phyloP scores from a whole-genome alignment of 2,797 vertebrate species.

The Atherinosoma microstoma region DNA sequence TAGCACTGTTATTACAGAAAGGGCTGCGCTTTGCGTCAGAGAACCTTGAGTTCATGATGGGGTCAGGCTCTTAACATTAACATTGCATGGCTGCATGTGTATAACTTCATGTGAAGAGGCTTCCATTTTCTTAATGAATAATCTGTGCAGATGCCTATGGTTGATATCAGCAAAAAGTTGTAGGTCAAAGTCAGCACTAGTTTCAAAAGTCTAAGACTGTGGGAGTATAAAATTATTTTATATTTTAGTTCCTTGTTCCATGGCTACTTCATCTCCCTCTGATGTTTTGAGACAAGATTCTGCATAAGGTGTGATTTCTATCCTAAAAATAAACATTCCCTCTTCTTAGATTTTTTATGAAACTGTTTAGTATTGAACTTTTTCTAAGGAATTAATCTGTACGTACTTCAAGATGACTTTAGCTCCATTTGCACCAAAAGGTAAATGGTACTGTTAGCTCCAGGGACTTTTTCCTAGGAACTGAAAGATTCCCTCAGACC shows the following conservation, averaged over 20 bases:
- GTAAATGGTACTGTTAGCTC: background rate
- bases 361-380: background rate
- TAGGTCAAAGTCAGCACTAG: background rate
- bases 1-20: constrained; percentile 24
- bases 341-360: background rate
- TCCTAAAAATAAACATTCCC: background rate
- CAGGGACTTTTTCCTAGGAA: background rate
- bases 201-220: background rate
- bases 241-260: constrained; percentile 1
- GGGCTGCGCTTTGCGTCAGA: constrained; percentile 22
- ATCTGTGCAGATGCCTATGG: constrained; percentile 18
- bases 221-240: background rate
- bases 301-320: constrained; percentile 7
- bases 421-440: background rate
- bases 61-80: constrained; percentile 64
- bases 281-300: background rate
- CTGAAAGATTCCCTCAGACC: background rate
- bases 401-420: background rate
- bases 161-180: constrained; percentile 7
- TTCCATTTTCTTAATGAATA: constrained; percentile 27
- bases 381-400: background rate
- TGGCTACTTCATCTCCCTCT: background rate
- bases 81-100: constrained; percentile 44
- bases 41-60: constrained; percentile 33
- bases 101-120: constrained; percentile 27